Percentiles rank a stretch among this genome's conserved stretches.
Conservation (phyloP, 2,113 vertebrate species). For the Gadus macrocephalus region DNA sequence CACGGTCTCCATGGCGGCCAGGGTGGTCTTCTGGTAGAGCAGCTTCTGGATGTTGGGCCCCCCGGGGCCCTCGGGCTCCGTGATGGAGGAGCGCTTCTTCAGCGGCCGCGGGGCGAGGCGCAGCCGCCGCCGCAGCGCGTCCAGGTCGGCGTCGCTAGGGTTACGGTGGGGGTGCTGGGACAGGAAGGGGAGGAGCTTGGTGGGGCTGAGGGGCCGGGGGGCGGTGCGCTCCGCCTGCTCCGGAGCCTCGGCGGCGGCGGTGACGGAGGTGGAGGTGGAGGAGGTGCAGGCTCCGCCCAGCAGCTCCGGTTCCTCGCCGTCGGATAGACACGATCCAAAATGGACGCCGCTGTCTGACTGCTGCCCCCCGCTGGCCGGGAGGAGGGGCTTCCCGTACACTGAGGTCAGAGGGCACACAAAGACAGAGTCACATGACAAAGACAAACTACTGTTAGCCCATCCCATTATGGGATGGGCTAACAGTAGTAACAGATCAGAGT, state of each 20-base stretch:
- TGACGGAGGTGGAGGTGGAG: not conserved
- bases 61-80: slow-evolving; percentile 88
- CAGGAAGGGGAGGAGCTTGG: slow-evolving; percentile 90
- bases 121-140: slow-evolving; percentile 83
- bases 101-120: slow-evolving; percentile 86
- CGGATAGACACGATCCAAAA: slow-evolving; percentile 7
- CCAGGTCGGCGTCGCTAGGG: slow-evolving; percentile 85
- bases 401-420: slow-evolving; percentile 4
- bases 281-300: not conserved
- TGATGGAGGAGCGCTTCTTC: slow-evolving; percentile 93
- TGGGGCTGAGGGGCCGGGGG: slow-evolving; percentile 90
- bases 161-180: slow-evolving; percentile 85
- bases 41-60: slow-evolving; percentile 95
- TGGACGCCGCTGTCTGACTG: slow-evolving; percentile 50
- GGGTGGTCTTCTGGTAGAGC: slow-evolving; percentile 90
- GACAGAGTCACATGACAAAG: not conserved
- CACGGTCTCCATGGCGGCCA: slow-evolving; percentile 94
- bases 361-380: slow-evolving; percentile 65
- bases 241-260: slow-evolving; percentile 21
- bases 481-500: no score
- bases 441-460: no score
- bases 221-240: slow-evolving; percentile 71
- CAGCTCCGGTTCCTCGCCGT: slow-evolving; percentile 54
- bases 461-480: no score
- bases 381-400: slow-evolving; percentile 91